Conservation (phyloP, 2,797 vertebrate genomes). For the Ceryle rudis region DNA sequence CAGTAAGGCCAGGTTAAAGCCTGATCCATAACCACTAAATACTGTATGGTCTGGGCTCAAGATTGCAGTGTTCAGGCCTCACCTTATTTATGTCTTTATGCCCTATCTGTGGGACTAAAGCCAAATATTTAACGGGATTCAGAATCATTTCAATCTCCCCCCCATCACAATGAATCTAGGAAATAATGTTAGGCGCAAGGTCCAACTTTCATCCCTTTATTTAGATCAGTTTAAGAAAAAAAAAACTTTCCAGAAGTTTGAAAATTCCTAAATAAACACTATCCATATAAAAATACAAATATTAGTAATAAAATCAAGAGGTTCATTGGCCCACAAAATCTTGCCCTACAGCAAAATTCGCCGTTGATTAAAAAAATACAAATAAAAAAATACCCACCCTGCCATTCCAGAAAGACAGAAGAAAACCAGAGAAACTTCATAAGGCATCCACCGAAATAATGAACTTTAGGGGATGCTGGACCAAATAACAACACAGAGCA, state of each 20-base stretch:
- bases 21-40: neutral
- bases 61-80: neutral
- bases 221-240: neutral
- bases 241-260: neutral
- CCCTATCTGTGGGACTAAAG: neutral
- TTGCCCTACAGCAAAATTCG: neutral
- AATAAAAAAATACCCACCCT: neutral
- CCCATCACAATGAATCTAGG: neutral
- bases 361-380: neutral
- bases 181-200: neutral
- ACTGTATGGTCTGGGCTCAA: neutral
- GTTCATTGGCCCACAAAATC: neutral
- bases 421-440: neutral
- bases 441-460: neutral
- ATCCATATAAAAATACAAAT: slow-evolving; percentile 34
- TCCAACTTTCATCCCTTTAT: slow-evolving; percentile 5
- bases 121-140: neutral
- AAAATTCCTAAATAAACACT: neutral
- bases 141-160: rapidly evolving
- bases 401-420: neutral
- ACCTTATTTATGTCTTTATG: neutral
- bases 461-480: neutral
- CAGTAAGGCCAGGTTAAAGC: neutral
- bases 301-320: neutral
- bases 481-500: neutral